Evolutionary conservation across 2,888 invertebrate species (phyloP).

Genomic region (Heliconius ethilla): DNA sequence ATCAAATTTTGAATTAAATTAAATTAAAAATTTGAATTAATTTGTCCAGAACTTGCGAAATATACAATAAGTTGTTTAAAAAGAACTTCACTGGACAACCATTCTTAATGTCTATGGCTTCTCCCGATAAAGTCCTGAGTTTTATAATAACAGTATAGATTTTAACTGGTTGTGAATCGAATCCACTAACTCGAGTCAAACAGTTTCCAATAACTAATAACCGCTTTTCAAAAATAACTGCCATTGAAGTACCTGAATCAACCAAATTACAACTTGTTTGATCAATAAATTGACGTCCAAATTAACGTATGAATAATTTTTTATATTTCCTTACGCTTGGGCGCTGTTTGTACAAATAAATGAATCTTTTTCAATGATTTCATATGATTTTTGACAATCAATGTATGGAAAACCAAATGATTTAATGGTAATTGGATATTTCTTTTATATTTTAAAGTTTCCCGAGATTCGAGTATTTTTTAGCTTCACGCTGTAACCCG

Average conservation of each 20-base stretch:
- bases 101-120: too few species aligned
- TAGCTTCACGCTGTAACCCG: not conserved
- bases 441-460: too few species aligned
- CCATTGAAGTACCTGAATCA: conserved; percentile 31
- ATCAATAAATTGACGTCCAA: conserved; percentile 36
- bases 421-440: too few species aligned
- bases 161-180: not conserved
- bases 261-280: conserved; percentile 36
- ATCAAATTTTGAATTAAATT: too few species aligned
- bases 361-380: not conserved
- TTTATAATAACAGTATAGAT: not conserved
- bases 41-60: too few species aligned
- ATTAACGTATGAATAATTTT: conserved; percentile 38
- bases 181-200: not conserved
- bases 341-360: not conserved
- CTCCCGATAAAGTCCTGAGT: not conserved
- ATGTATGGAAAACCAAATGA: not conserved
- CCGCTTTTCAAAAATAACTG: not conserved
- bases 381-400: not conserved
- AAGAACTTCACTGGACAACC: too few species aligned
- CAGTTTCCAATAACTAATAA: not conserved
- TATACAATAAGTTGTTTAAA: too few species aligned
- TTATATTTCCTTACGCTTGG: conserved; percentile 8
- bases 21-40: too few species aligned
- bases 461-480: not conserved